These are phyloP conservation scores for Noctua fimbriata DNA, from an alignment of 2,888 invertebrate genomes.

Conservation along the genomic window DNA sequence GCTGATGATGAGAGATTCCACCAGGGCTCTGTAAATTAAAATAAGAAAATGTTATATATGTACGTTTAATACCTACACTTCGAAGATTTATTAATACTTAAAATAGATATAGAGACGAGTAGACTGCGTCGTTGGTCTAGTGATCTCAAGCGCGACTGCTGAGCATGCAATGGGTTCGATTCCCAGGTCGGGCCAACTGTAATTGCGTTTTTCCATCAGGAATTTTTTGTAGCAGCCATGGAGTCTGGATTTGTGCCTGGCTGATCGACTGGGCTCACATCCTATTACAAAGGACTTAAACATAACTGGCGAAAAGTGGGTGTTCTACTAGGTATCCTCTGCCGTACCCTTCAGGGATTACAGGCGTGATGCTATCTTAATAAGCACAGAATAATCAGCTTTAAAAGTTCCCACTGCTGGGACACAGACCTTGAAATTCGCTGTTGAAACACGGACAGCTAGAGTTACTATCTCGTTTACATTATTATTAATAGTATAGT, in stretches of 20 bases:
- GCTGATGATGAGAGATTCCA: neutral
- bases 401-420: neutral
- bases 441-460: neutral
- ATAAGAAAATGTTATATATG: neutral
- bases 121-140: no score
- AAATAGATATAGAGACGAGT: no score
- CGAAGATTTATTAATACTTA: no score
- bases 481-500: neutral
- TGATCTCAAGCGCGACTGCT: neutral
- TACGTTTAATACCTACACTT: no score
- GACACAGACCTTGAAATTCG: neutral
- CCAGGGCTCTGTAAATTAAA: neutral
- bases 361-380: neutral
- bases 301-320: neutral
- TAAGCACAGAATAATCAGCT: neutral
- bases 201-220: neutral
- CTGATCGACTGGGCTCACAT: neutral
- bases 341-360: neutral
- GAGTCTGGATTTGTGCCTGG: neutral
- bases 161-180: neutral
- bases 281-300: neutral
- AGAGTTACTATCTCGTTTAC: no score
- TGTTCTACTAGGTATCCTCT: neutral
- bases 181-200: no score
- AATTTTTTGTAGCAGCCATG: neutral